phyloP scores from a whole-genome alignment of 1,140 invertebrate species.

The Drosophila burlai region DNA sequence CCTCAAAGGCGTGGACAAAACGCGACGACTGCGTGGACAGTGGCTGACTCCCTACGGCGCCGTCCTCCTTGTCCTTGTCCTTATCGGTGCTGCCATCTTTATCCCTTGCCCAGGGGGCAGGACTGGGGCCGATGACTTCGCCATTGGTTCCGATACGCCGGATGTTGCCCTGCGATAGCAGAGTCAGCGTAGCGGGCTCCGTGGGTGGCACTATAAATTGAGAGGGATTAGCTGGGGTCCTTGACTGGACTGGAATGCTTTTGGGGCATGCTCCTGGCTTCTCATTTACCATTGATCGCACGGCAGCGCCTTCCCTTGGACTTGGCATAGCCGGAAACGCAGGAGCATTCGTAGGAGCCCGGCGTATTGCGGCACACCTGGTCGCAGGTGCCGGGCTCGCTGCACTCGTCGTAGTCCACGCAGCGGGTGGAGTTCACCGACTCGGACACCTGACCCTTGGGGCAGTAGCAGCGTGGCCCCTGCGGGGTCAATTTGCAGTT shows the following conservation, averaged over 20 bases:
- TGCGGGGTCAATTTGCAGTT: constrained; percentile 88
- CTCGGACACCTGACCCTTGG: constrained; percentile 89
- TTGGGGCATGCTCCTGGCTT: background rate
- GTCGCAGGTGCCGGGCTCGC: constrained; percentile 90
- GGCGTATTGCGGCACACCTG: constrained; percentile 91
- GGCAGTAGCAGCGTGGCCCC: constrained; percentile 91
- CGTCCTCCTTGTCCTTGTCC: constrained; percentile 22
- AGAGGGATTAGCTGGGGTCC: constrained; percentile 15
- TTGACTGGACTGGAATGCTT: background rate
- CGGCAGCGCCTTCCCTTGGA: constrained; percentile 86
- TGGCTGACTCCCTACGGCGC: background rate
- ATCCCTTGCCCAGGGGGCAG: constrained; percentile 6
- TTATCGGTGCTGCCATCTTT: constrained; percentile 11
- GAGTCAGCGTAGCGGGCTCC: constrained; percentile 63
- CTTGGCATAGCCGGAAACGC: constrained; percentile 90
- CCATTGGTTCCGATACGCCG: constrained; percentile 58
- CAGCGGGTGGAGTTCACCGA: constrained; percentile 88
- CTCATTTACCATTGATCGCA: constrained; percentile 90
- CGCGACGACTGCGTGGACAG: constrained; percentile 30
- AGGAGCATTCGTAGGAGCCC: constrained; percentile 91
- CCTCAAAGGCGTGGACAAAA: constrained; percentile 68
- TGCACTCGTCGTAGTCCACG: constrained; percentile 91
- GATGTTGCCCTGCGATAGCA: constrained; percentile 63
- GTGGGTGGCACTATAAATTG: constrained; percentile 62
- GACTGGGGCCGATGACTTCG: constrained; percentile 20